phyloP scores from a whole-genome alignment of 2,888 invertebrate species.

The Lasioglossum figueresi region DNA sequence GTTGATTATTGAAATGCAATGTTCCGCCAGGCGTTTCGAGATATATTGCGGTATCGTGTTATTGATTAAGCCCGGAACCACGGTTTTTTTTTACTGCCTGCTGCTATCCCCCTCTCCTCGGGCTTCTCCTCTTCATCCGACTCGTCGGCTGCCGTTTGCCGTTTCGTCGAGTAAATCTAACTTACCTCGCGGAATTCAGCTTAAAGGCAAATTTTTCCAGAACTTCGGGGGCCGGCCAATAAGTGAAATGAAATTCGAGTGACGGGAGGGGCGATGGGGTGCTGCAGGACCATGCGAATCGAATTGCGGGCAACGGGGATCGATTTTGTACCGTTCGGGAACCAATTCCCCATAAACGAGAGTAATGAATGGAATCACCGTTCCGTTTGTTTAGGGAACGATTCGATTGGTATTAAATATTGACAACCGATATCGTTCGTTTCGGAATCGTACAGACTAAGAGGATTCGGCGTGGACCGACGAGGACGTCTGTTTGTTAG shows the following conservation, averaged over 20 bases:
- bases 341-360: slow-evolving; percentile 46
- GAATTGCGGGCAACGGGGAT: slow-evolving; percentile 24
- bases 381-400: slow-evolving; percentile 6
- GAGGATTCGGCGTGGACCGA: slow-evolving; percentile 21
- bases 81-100: background rate
- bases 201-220: slow-evolving; percentile 37
- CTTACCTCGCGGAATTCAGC: slow-evolving; percentile 11
- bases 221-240: slow-evolving; percentile 30
- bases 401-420: slow-evolving; percentile 18
- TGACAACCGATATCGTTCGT: background rate
- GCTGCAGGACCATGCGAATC: background rate
- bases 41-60: slow-evolving; percentile 33
- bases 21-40: slow-evolving; percentile 18
- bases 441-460: slow-evolving; percentile 5
- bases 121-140: background rate
- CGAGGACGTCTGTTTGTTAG: background rate
- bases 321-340: slow-evolving; percentile 19
- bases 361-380: slow-evolving; percentile 17
- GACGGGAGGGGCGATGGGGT: background rate
- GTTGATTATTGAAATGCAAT: slow-evolving; percentile 37
- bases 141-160: slow-evolving; percentile 1
- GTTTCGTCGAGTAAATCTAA: slow-evolving; percentile 35
- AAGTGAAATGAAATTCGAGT: slow-evolving; percentile 27
- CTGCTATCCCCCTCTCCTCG: background rate
- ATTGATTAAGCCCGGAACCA: slow-evolving; percentile 39